Evolutionary conservation across 2,797 vertebrate genomes (phyloP).

Genomic region (Sebastes matsubarae): DNA sequence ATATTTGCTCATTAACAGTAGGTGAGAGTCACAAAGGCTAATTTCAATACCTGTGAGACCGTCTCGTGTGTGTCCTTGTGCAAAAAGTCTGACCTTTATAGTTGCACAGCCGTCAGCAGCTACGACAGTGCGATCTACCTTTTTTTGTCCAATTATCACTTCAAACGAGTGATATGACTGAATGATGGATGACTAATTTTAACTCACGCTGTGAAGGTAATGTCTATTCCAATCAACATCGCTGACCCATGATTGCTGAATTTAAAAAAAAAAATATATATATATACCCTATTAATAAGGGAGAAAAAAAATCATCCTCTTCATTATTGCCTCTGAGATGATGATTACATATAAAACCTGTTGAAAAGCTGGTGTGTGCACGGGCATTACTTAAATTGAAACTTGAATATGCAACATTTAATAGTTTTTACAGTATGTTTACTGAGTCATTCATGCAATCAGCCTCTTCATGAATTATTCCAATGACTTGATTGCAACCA

Average conservation of each 20-base stretch:
- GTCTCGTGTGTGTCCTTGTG: conserved; percentile 21
- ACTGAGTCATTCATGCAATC: conserved; percentile 25
- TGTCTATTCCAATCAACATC: conserved; percentile 20
- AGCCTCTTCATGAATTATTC: conserved; percentile 38
- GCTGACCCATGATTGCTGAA: conserved; percentile 4
- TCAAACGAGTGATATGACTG: conserved; percentile 35
- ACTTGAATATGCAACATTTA: conserved; percentile 1
- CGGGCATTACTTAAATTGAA: neutral
- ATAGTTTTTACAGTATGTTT: conserved; percentile 15
- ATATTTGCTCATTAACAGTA: neutral
- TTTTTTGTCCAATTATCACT: conserved; percentile 49
- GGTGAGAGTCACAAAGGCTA: neutral
- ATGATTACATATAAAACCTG: neutral
- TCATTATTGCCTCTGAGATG: neutral
- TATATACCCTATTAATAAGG: neutral
- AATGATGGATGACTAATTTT: conserved; percentile 20
- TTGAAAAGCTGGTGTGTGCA: neutral
- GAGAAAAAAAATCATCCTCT: neutral
- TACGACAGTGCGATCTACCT: neutral
- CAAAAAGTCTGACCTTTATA: conserved; percentile 39
- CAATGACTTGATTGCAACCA: conserved; percentile 24
- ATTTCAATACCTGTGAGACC: neutral
- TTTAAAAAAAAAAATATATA: neutral
- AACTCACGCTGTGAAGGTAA: conserved; percentile 5
- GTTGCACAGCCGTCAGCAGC: conserved; percentile 38